Evolutionary conservation across 2,888 invertebrate genomes (phyloP).

Genomic region (Pycnomerus fuliginosus): DNA sequence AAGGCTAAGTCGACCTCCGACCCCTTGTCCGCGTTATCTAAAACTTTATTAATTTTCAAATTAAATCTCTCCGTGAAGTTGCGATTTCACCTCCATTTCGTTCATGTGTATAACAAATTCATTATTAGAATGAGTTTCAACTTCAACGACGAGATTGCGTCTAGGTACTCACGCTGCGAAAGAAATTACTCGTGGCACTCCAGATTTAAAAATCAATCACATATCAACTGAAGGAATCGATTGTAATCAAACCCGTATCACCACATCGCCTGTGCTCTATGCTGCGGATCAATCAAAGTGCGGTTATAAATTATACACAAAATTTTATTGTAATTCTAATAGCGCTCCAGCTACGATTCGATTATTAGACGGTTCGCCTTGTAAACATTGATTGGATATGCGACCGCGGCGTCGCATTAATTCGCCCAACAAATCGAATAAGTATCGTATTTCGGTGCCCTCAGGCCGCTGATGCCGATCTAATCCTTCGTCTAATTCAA

Average conservation of each 20-base stretch:
- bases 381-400: constrained; percentile 13
- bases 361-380: constrained; percentile 14
- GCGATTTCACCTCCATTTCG: constrained; percentile 20
- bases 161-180: constrained; percentile 38
- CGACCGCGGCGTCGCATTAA: too few species aligned
- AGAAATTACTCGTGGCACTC: constrained; percentile 37
- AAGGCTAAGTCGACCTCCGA: constrained; percentile 20
- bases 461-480: too few species aligned
- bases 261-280: too few species aligned
- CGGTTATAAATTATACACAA: constrained; percentile 17
- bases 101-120: constrained; percentile 27
- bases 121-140: constrained; percentile 30
- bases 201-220: constrained; percentile 41
- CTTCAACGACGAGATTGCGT: constrained; percentile 28
- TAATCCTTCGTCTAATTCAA: too few species aligned
- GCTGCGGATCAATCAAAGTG: too few species aligned
- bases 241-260: constrained; percentile 35
- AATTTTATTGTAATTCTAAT: constrained; percentile 16
- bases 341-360: constrained; percentile 11
- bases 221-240: constrained; percentile 29
- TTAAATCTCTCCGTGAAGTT: constrained; percentile 28
- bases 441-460: too few species aligned
- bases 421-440: too few species aligned
- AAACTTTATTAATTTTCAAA: constrained; percentile 32
- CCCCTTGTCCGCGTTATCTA: constrained; percentile 24